Conservation (phyloP, 2,113 vertebrate species). For the Heterocephalus glaber region DNA sequence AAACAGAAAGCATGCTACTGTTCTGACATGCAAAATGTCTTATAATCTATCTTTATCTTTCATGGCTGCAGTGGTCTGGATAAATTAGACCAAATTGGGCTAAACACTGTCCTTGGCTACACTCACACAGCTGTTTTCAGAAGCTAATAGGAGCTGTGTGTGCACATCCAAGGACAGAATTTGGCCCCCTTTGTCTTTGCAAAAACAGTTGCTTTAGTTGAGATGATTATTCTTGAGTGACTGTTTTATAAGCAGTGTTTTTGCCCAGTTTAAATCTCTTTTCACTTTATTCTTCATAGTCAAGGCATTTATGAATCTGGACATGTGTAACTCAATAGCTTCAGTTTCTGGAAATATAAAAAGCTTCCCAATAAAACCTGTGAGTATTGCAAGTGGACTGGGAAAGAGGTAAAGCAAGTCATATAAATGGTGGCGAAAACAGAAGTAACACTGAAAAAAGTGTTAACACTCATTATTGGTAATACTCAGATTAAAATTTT, state of each 20-base stretch:
- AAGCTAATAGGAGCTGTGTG: constrained; percentile 76
- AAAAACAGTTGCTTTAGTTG: constrained; percentile 67
- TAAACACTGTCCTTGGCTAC: constrained; percentile 69
- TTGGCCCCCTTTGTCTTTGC: constrained; percentile 73
- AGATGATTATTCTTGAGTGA: constrained; percentile 70
- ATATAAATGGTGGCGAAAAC: constrained; percentile 28
- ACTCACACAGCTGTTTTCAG: constrained; percentile 69
- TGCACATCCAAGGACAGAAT: constrained; percentile 74
- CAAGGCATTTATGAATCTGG: constrained; percentile 72
- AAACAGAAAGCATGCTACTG: constrained; percentile 55
- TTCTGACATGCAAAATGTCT: constrained; percentile 67
- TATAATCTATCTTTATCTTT: constrained; percentile 74
- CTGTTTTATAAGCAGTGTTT: constrained; percentile 73
- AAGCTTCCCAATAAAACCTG: constrained; percentile 65
- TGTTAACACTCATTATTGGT: constrained; percentile 56
- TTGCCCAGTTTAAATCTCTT: constrained; percentile 66
- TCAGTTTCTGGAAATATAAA: constrained; percentile 63
- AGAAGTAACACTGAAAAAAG: constrained; percentile 48
- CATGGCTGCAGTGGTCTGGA: constrained; percentile 70
- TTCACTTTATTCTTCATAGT: constrained; percentile 68
- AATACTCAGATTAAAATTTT: constrained; percentile 62
- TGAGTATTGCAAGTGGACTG: constrained; percentile 58
- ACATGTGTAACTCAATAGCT: constrained; percentile 63
- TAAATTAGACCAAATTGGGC: constrained; percentile 80
- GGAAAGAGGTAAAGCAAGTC: constrained; percentile 57